Conservation (phyloP, 2,888 invertebrate genomes). For the Formica aserva region DNA sequence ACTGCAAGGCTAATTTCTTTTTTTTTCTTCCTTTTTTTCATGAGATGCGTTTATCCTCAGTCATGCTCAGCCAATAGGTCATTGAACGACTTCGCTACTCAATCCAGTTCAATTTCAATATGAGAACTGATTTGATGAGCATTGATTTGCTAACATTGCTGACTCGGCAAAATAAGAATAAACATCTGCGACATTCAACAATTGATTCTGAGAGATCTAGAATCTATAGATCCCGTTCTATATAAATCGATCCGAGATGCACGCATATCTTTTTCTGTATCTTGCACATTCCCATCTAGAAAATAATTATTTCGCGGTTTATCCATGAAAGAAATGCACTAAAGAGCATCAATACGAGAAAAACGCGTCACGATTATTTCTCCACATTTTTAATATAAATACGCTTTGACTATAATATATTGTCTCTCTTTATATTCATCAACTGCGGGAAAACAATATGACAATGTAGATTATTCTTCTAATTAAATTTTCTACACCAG, state of each 20-base stretch:
- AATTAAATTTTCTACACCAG: too few relatives aligned
- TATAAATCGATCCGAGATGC: not conserved
- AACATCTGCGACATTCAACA: slow-evolving; percentile 9
- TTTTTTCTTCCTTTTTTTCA: not conserved
- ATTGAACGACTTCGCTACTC: slow-evolving; percentile 1
- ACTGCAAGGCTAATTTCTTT: not conserved
- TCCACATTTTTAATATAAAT: too few relatives aligned
- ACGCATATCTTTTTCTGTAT: not conserved
- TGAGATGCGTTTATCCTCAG: not conserved
- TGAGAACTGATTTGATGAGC: not conserved
- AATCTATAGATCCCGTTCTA: not conserved
- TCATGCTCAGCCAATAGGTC: not conserved
- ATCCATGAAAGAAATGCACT: not conserved
- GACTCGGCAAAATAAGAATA: slow-evolving; percentile 31
- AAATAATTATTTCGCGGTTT: not conserved
- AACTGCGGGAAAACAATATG: too few relatives aligned
- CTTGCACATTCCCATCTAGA: not conserved
- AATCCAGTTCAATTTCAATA: not conserved
- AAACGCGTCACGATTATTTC: too few relatives aligned
- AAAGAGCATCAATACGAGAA: not conserved
- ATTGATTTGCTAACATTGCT: slow-evolving; percentile 26
- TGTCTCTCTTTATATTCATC: too few relatives aligned
- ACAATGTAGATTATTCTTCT: too few relatives aligned
- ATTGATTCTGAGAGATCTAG: not conserved
- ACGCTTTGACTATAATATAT: too few relatives aligned